Evolutionary conservation across 1,140 invertebrate genomes (phyloP).

Genomic region (Wasmannia auropunctata): DNA sequence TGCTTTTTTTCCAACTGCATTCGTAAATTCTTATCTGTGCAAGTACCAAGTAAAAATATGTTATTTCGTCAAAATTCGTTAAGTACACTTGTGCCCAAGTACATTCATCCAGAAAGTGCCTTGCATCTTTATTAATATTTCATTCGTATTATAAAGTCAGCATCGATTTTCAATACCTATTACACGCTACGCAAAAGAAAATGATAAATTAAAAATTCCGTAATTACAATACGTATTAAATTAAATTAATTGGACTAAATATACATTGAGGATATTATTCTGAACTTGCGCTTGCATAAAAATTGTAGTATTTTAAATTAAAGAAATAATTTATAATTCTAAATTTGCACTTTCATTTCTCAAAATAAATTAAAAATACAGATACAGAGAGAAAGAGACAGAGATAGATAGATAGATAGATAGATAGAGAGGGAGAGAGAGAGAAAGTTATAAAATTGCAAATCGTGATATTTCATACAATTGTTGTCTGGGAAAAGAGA

Average conservation of each 20-base stretch:
- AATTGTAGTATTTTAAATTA: background rate
- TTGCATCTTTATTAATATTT: slow-evolving; percentile 23
- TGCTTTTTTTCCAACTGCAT: slow-evolving; percentile 19
- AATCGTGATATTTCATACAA: background rate
- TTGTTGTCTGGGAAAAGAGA: background rate
- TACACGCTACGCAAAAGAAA: background rate
- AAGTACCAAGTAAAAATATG: slow-evolving; percentile 50
- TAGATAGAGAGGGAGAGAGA: background rate
- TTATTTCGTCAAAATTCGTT: slow-evolving; percentile 36
- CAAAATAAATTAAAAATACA: background rate
- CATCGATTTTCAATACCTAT: background rate
- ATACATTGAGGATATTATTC: background rate
- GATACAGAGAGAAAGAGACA: background rate
- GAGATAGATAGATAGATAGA: background rate
- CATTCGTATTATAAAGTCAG: slow-evolving; percentile 26
- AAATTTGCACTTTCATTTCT: background rate
- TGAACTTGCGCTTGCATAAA: background rate
- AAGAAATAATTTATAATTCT: slow-evolving; percentile 14
- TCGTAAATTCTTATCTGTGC: slow-evolving; percentile 35
- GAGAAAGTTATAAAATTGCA: background rate
- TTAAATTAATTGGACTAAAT: slow-evolving; percentile 9
- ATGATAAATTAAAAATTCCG: background rate
- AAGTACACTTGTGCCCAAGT: slow-evolving; percentile 59
- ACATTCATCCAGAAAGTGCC: slow-evolving; percentile 46
- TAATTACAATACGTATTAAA: slow-evolving; percentile 6